phyloP scores from a whole-genome alignment of 2,113 vertebrate genomes.

The Pelobates fuscus region DNA sequence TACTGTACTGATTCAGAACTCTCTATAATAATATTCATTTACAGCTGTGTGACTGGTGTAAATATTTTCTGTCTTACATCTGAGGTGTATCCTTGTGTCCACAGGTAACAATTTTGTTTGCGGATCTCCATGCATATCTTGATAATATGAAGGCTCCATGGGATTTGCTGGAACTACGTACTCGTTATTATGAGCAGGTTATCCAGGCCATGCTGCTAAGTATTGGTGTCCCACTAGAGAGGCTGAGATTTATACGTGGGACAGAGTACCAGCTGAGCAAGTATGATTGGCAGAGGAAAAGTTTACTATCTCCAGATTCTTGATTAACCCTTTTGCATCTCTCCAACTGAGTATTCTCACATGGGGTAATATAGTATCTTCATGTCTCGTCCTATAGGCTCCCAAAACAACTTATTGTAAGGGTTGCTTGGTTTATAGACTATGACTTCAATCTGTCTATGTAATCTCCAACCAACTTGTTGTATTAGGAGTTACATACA shows the following conservation, averaged over 20 bases:
- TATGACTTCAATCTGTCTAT: no score
- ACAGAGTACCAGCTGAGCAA: constrained; percentile 95
- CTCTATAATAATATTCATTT: no score
- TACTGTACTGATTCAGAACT: no score
- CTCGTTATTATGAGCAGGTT: constrained; percentile 87
- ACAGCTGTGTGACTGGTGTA: no score
- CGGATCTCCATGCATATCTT: constrained; percentile 91
- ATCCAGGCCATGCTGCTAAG: constrained; percentile 97
- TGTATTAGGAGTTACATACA: no score
- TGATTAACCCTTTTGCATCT: neutral
- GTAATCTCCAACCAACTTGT: no score
- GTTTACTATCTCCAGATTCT: neutral
- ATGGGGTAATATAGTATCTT: no score
- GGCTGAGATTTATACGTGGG: constrained; percentile 88
- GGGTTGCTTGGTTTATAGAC: no score
- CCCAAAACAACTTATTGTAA: no score
- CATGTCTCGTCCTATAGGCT: no score
- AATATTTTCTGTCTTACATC: no score
- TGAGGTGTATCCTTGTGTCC: neutral
- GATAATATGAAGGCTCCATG: constrained; percentile 99
- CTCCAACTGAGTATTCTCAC: neutral
- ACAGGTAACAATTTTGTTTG: constrained; percentile 93
- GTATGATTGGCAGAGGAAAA: constrained; percentile 62
- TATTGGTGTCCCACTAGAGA: constrained; percentile 91
- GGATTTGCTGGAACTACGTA: constrained; percentile 92